These are phyloP conservation scores for Psilopsiagon aurifrons DNA, from an alignment of 2,113 vertebrate genomes.

Conservation along the genomic window DNA sequence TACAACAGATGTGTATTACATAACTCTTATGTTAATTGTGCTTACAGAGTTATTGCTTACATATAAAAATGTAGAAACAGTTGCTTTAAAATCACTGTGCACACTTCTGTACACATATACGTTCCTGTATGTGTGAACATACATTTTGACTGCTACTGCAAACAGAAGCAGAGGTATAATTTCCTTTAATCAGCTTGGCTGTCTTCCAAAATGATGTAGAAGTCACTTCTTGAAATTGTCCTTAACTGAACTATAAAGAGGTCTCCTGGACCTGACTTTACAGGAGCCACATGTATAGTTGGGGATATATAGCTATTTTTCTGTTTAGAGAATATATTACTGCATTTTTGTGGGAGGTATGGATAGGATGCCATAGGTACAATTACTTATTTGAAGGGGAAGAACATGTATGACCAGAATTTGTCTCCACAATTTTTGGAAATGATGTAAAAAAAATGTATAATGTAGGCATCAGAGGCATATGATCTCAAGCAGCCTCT, in stretches of 20 bases:
- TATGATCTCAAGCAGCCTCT: background rate
- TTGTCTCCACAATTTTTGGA: background rate
- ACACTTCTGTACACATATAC: background rate
- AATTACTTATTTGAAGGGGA: background rate
- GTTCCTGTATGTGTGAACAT: background rate
- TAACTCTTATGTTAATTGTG: background rate
- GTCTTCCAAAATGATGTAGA: background rate
- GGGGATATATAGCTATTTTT: background rate
- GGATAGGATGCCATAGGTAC: background rate
- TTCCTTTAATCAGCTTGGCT: background rate
- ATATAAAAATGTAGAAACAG: background rate
- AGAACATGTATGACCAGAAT: background rate
- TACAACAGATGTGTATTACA: background rate
- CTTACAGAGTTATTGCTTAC: background rate
- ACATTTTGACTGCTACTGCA: background rate
- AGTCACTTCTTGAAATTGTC: background rate
- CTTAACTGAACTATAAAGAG: constrained; percentile 2
- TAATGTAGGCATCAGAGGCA: background rate
- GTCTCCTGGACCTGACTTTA: background rate
- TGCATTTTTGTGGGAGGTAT: background rate
- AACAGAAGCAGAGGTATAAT: background rate
- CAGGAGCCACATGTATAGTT: background rate
- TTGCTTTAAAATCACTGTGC: background rate
- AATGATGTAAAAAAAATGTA: background rate
- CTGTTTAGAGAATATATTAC: background rate